Conservation (phyloP, 23 tunicate species). For the Ascidia mentula region DNA sequence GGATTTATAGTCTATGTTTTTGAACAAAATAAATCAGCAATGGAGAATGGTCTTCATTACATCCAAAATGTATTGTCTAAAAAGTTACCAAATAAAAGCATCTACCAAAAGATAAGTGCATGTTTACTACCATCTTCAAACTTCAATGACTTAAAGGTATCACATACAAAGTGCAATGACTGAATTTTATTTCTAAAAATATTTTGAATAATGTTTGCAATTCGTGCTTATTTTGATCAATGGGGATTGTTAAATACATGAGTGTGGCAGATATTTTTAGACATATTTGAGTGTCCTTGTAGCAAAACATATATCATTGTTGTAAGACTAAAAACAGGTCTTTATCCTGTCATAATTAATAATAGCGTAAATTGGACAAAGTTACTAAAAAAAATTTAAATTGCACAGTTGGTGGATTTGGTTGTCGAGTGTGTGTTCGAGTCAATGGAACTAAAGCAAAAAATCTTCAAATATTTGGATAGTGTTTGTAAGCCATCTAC, state of each 20-base stretch:
- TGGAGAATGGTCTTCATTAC: not conserved
- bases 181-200: not conserved
- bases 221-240: too few species aligned
- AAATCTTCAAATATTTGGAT: conserved; percentile 56
- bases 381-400: not conserved
- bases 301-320: too few species aligned
- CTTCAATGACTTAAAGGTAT: not conserved
- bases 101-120: not conserved
- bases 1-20: not conserved
- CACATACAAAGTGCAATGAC: not conserved
- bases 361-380: too few species aligned
- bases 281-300: too few species aligned
- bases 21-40: not conserved
- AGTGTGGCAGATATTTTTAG: too few species aligned
- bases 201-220: too few species aligned
- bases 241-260: too few species aligned
- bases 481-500: conserved; percentile 68
- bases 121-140: not conserved
- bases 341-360: too few species aligned
- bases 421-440: conserved; percentile 92
- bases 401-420: conserved; percentile 59
- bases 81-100: not conserved
- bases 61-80: not conserved
- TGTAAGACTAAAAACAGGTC: too few species aligned
- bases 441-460: conserved; percentile 58